Evolutionary conservation across 2,797 vertebrate species (phyloP).

Genomic region (Lithobates pipiens): DNA sequence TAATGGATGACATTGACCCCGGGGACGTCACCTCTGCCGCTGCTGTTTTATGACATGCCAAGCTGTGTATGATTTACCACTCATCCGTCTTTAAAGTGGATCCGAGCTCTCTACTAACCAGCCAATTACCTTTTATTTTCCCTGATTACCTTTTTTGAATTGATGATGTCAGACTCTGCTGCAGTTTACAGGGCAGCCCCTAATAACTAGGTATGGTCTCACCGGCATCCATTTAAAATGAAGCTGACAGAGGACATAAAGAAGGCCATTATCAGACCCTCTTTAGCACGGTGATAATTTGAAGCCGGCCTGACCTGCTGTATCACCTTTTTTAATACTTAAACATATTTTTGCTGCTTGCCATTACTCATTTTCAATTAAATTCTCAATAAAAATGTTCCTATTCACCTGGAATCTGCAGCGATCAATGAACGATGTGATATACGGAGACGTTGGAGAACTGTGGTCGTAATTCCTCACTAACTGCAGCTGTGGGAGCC

Average conservation of each 20-base stretch:
- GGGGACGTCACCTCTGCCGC: background rate
- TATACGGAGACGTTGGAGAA: slow-evolving; percentile 44
- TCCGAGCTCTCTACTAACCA: too few species aligned
- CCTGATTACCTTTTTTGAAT: background rate
- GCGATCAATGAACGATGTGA: slow-evolving; percentile 53
- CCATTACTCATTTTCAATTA: slow-evolving; percentile 61
- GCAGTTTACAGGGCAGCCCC: background rate
- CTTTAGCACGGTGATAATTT: slow-evolving; percentile 30
- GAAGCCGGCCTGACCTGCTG: slow-evolving; percentile 4
- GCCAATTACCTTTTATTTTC: slow-evolving; percentile 25
- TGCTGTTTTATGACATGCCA: background rate
- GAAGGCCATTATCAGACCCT: slow-evolving; percentile 19
- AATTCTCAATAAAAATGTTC: slow-evolving; percentile 51
- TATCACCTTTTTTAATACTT: slow-evolving; percentile 33
- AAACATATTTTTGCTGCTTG: slow-evolving; percentile 39
- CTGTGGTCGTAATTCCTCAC: slow-evolving; percentile 22
- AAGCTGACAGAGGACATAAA: slow-evolving; percentile 27
- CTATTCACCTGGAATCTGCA: slow-evolving; percentile 41
- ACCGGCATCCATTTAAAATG: slow-evolving; percentile 4
- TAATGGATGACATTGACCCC: slow-evolving; percentile 1
- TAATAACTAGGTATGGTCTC: background rate
- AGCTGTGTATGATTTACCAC: background rate
- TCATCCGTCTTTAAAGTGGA: background rate
- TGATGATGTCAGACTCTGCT: slow-evolving; percentile 4
- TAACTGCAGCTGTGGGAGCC: slow-evolving; percentile 46